Conservation (phyloP, 2,888 invertebrate species). For the Platycheirus albimanus region DNA sequence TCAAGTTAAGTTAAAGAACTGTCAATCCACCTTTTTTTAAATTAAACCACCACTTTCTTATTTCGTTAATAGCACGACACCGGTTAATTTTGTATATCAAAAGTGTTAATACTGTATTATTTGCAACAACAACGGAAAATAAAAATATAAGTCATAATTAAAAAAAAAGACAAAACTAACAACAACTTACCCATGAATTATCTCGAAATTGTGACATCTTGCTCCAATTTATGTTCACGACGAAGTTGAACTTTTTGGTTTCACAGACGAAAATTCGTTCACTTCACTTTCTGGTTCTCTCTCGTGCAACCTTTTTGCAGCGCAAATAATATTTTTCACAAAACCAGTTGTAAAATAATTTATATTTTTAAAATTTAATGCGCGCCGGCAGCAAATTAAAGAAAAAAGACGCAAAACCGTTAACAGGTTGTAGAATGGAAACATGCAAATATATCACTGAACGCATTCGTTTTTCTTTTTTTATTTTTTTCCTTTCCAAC, state of each 20-base stretch:
- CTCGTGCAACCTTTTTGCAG: slow-evolving; percentile 38
- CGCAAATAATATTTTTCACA: slow-evolving; percentile 26
- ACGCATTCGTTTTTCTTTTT: slow-evolving; percentile 17
- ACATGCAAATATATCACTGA: slow-evolving; percentile 51
- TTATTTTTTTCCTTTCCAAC: slow-evolving; percentile 14
- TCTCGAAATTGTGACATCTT: slow-evolving; percentile 81
- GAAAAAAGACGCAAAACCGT: slow-evolving; percentile 15
- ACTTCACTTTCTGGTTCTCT: slow-evolving; percentile 40
- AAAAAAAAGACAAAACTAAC: slow-evolving; percentile 13
- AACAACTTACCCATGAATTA: slow-evolving; percentile 81
- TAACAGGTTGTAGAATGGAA: slow-evolving; percentile 24
- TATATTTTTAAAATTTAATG: slow-evolving; percentile 40
- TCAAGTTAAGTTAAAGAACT: neutral
- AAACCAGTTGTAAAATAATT: slow-evolving; percentile 55
- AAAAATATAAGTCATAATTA: slow-evolving; percentile 5
- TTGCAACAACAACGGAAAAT: slow-evolving; percentile 9
- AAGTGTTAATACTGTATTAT: slow-evolving; percentile 17
- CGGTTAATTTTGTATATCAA: neutral
- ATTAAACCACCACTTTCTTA: slow-evolving; percentile 6
- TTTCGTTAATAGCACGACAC: neutral
- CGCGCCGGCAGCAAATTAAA: slow-evolving; percentile 29
- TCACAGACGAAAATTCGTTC: slow-evolving; percentile 25
- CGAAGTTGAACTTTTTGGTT: slow-evolving; percentile 56
- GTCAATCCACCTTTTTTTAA: neutral
- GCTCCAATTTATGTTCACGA: slow-evolving; percentile 67